These are phyloP conservation scores for Scaeva pyrastri DNA, from an alignment of 2,888 invertebrate genomes.

Conservation along the genomic window DNA sequence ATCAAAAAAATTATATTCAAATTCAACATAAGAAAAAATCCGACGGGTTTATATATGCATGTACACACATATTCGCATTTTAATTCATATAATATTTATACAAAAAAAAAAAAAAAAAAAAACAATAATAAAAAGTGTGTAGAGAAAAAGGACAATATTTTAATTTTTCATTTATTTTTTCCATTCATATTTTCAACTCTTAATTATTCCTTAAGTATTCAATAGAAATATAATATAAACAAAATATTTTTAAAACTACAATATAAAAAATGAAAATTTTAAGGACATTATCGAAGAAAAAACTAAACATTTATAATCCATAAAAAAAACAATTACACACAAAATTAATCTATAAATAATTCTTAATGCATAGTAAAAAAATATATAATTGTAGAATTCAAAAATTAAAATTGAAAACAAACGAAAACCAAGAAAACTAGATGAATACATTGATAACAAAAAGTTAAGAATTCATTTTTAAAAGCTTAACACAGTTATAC, in stretches of 20 bases:
- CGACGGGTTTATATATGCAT: constrained; percentile 50
- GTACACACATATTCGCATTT: constrained; percentile 59
- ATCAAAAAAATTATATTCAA: constrained; percentile 38
- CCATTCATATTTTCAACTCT: constrained; percentile 62
- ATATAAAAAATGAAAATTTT: constrained; percentile 62
- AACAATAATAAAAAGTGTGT: no score
- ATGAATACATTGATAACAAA: constrained; percentile 31
- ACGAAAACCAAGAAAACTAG: constrained; percentile 28
- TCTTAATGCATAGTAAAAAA: constrained; percentile 65
- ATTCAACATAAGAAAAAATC: constrained; percentile 15
- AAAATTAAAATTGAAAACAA: constrained; percentile 53
- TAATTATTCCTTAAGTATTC: constrained; percentile 68
- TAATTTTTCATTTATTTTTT: constrained; percentile 62
- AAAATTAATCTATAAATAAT: constrained; percentile 71
- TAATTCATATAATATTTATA: constrained; percentile 61
- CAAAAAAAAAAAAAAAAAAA: constrained; percentile 41
- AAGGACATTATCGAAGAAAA: constrained; percentile 48
- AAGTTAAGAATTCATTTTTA: constrained; percentile 26
- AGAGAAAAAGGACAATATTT: constrained; percentile 75
- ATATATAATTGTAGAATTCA: constrained; percentile 70
- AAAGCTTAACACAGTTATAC: constrained; percentile 6
- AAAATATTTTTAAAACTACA: constrained; percentile 35
- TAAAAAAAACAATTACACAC: constrained; percentile 60
- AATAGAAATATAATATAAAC: constrained; percentile 61
- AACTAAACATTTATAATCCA: constrained; percentile 62